These are phyloP conservation scores for Merodon equestris DNA, from an alignment of 2,888 invertebrate species.

Conservation along the genomic window DNA sequence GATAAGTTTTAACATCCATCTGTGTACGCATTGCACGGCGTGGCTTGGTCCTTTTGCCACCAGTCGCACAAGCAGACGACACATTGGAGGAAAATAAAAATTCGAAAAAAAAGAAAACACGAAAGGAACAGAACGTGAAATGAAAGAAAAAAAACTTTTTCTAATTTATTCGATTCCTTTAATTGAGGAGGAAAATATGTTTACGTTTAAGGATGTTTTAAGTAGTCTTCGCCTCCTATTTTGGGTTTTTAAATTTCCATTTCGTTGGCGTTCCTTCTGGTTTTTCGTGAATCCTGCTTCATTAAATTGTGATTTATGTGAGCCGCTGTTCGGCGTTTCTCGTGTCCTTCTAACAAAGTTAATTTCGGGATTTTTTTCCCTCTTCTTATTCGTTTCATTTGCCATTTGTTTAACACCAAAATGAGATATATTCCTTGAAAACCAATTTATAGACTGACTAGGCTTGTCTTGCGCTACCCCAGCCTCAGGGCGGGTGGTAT, in stretches of 20 bases:
- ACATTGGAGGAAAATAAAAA: not conserved
- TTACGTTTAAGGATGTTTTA: conserved; percentile 55
- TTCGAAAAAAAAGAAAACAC: not conserved
- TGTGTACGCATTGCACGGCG: conserved; percentile 16
- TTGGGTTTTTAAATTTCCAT: not conserved
- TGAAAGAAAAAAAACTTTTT: conserved; percentile 44
- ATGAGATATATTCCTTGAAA: conserved; percentile 63
- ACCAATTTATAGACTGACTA: conserved; percentile 59
- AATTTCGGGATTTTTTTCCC: conserved; percentile 43
- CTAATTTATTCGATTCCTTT: conserved; percentile 64
- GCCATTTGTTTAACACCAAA: conserved; percentile 38
- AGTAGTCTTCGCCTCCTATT: conserved; percentile 16
- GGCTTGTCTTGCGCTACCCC: conserved; percentile 12
- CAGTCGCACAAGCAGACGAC: conserved; percentile 5
- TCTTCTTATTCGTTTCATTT: conserved; percentile 4
- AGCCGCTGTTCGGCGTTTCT: conserved; percentile 22
- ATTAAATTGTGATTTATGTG: conserved; percentile 65
- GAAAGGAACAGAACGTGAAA: conserved; percentile 12
- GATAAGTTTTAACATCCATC: conserved; percentile 46
- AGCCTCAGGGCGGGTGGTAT: conserved; percentile 36
- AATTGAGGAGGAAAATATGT: conserved; percentile 66
- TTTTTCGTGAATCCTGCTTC: conserved; percentile 45
- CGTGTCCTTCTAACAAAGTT: conserved; percentile 48
- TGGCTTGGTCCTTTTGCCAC: conserved; percentile 27
- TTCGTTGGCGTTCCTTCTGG: too few relatives aligned